phyloP scores from a whole-genome alignment of 2,888 invertebrate species.

The Omphaloscelis lunosa region DNA sequence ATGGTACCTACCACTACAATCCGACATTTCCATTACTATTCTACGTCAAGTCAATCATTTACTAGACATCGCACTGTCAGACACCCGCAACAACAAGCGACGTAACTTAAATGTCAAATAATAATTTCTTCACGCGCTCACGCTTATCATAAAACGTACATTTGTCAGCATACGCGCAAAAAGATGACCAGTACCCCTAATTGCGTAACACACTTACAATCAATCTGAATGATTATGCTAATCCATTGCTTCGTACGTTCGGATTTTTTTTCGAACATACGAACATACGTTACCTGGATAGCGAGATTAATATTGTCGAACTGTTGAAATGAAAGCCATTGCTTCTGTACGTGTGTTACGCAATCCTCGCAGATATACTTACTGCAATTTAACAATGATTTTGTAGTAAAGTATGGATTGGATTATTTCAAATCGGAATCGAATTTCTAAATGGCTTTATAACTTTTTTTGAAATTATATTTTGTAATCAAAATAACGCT shows the following conservation, averaged over 20 bases:
- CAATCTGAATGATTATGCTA: too few species aligned
- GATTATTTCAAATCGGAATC: neutral
- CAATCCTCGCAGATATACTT: too few species aligned
- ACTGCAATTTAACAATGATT: too few species aligned
- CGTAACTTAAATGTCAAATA: neutral
- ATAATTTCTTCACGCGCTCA: constrained; percentile 5
- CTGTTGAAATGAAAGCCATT: too few species aligned
- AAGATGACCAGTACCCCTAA: neutral
- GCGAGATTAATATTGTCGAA: too few species aligned
- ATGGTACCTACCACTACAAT: constrained; percentile 8
- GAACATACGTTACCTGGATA: too few species aligned
- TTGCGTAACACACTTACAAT: too few species aligned
- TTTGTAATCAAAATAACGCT: neutral
- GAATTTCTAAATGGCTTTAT: neutral
- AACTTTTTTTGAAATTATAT: too few species aligned
- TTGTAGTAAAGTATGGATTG: too few species aligned
- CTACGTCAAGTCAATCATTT: constrained; percentile 19
- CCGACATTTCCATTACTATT: neutral
- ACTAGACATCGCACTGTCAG: neutral
- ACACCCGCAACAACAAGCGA: neutral
- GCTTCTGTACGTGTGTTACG: too few species aligned
- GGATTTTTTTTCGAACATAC: too few species aligned
- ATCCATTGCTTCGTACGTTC: too few species aligned
- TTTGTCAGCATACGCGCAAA: constrained; percentile 3
- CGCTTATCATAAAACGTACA: constrained; percentile 8